Evolutionary conservation across 1,140 invertebrate species (phyloP).

Genomic region (Tribolium castaneum): DNA sequence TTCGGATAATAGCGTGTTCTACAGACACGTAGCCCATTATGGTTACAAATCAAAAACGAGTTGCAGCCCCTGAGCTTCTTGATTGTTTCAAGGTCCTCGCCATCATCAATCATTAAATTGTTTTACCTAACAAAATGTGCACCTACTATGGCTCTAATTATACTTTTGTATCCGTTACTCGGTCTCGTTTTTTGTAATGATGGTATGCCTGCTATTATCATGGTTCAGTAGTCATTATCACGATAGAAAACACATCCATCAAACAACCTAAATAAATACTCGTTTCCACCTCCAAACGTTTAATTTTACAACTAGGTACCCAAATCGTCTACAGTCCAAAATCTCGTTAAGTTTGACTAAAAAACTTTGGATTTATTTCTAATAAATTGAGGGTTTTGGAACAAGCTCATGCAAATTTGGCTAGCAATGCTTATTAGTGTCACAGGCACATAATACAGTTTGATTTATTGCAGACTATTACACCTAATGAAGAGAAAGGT

Average conservation of each 20-base stretch:
- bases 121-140: conserved; percentile 33
- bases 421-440: neutral
- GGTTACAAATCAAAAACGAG: conserved; percentile 31
- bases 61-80: conserved; percentile 23
- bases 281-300: neutral
- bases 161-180: conserved; percentile 34
- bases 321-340: no score
- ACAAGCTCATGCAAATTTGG: neutral
- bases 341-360: no score
- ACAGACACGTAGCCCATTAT: conserved; percentile 10
- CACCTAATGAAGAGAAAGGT: conserved; percentile 21
- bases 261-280: conserved; percentile 24
- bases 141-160: conserved; percentile 34
- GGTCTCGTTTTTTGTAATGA: conserved; percentile 13
- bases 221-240: conserved; percentile 20
- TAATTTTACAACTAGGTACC: neutral
- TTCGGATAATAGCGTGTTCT: conserved; percentile 15
- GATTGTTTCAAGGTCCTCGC: conserved; percentile 19
- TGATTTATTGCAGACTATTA: conserved; percentile 7
- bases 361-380: no score
- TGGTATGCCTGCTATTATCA: conserved; percentile 14
- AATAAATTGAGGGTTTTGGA: neutral
- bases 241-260: conserved; percentile 26
- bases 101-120: conserved; percentile 30
- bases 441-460: neutral